Evolutionary conservation across 1,140 invertebrate species (phyloP), one percentile per base, ranked within the genome.

Genomic region (Scaptomyza montana): DNA sequence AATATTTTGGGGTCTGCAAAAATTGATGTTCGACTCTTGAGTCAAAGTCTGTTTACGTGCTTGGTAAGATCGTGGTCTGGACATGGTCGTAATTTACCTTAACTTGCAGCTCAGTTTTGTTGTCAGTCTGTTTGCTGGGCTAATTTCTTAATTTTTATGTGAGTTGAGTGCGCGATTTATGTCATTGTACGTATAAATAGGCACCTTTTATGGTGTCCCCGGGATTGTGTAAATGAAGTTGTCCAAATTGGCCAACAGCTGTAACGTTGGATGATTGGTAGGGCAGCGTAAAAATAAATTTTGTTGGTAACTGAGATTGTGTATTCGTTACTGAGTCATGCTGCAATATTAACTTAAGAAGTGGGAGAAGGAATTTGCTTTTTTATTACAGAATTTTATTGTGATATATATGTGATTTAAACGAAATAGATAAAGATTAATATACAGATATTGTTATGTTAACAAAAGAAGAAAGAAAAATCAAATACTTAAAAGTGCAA

Each of bases 101-200:
- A 64, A 28, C 54, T 33, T 55, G 55, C 21, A 25, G 21, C 21
- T 25, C 21, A 25, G 21, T 3, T 25, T 25, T 2, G 21, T 25
- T 25, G 51, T 19, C 75, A 59, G 51, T 19, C 75, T 62, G 46
- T 73, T 61, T 74, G 51, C 13, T 64, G 72, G 65, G 84, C 81
- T 87, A 87, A 87, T 87, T 87, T 87, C 84, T 87, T 89, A 87
- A 86, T 87, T 87, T 89, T 70, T 82, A 89, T 87, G 84, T 77
- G 72, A 12, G 53, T 61, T 53, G 78, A 61, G 82, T 89, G 72
- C 70, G 55, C 84, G 84, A 87, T 89, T 82, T 86, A 87, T 84
- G 79, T 78, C 74, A 68, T 16, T 71, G 70, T 56, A 57, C 50
- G 53, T 30, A 43, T 63, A 62, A 77, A 70, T 67, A 51, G 74